Evolutionary conservation across 92 coral and sea anemone genomes (phyloP).

Genomic region (Bergia puertoricense): DNA sequence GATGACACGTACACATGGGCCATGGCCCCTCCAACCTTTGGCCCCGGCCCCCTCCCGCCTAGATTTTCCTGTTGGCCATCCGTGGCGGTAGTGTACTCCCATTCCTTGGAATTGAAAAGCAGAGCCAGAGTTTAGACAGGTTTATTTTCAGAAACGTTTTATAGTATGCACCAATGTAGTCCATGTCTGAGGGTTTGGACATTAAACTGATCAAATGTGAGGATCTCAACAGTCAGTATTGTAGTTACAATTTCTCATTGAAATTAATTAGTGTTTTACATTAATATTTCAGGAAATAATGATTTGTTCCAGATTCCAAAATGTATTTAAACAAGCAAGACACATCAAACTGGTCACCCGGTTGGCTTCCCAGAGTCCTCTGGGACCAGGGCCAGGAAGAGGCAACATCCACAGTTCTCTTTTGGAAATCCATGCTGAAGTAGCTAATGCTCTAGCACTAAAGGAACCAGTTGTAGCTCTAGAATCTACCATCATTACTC

Average conservation of each 20-base stretch:
- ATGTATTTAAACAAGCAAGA: slow-evolving; percentile 47
- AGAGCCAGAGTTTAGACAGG: too few species aligned
- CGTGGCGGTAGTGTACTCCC: too few species aligned
- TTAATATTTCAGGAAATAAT: slow-evolving; percentile 18
- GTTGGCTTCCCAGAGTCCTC: slow-evolving; percentile 50
- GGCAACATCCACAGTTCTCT: slow-evolving; percentile 39
- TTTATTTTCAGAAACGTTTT: too few species aligned
- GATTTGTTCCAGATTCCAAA: slow-evolving; percentile 28
- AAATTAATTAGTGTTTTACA: background rate
- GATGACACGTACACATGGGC: too few species aligned
- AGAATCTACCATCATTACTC: slow-evolving; percentile 91
- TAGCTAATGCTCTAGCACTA: slow-evolving; percentile 78
- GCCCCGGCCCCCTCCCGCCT: too few species aligned
- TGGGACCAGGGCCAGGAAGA: slow-evolving; percentile 61
- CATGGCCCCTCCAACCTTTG: too few species aligned
- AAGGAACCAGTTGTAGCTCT: slow-evolving; percentile 92
- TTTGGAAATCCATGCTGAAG: slow-evolving; percentile 75
- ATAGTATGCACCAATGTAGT: too few species aligned
- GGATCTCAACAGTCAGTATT: too few species aligned
- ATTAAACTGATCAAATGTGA: too few species aligned
- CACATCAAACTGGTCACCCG: slow-evolving; percentile 36
- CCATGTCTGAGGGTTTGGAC: too few species aligned
- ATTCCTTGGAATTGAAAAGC: too few species aligned
- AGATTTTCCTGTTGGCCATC: too few species aligned
- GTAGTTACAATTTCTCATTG: background rate